Base-by-base conservation (phyloP, 2,888 invertebrate genomes). In the Nymphalis urticae region DNA sequence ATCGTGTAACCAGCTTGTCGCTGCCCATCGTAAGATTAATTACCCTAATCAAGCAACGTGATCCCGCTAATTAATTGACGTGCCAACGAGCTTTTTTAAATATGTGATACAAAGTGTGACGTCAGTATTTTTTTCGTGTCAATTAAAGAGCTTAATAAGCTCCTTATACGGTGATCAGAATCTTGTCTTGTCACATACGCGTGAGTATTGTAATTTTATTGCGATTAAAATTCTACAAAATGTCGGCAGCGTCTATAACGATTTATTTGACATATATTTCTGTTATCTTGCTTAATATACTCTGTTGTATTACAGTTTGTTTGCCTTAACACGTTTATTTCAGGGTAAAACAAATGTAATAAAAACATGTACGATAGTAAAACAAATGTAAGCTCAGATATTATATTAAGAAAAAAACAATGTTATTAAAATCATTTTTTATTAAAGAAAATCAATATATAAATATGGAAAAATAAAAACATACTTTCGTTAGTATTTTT, bases 81-180 rank as follows among this genome's bases (percentile, higher is more conserved):
- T 27, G 3, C 32, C 8, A 17, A 36, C 42, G 19, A 42, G 19
- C 16, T 17, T 24, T 21, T 56, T 56, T 32, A 8, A 56, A 56
- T 16, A 42, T 10, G 19, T 13, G 19, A 42, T 42, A 42, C 5
- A 4, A 58, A 36, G 4, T 50, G n/a, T 58, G 42, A 42, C 42
- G 58, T 58, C 36, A 42, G 13, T 58, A 58, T 58, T 36, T 58
- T 42, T 58, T 58, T 32, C 19, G 19, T 58, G 42, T 58, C 42
- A 19, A 58, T 58, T 64, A 64, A 56, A 58, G 64, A 48, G 56
- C 36, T 64, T 64, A 64, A 56, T 56, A 47, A 56, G 24, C 19
- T 32, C 48, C 64, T 48, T 54, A 42, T 58, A 58, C 1, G 58
- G 58, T 42, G 16, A 42, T 36, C 58, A 17, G n/a, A 58, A 58